These are phyloP conservation scores for Ariopsis seemanni DNA, from an alignment of 2,113 vertebrate genomes.

Conservation along the genomic window DNA sequence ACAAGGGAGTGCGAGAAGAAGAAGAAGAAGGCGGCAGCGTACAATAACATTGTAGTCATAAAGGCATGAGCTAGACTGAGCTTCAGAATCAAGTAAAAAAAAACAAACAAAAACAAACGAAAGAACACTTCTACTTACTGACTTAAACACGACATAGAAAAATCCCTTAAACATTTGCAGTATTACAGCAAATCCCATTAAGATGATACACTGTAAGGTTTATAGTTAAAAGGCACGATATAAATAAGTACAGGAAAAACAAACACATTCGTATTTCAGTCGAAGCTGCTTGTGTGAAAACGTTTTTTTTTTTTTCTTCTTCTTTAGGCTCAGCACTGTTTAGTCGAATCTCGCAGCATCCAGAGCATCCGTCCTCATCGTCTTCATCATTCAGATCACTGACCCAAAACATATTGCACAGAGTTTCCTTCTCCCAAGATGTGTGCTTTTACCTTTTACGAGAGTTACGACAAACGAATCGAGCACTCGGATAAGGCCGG, in stretches of 20 bases:
- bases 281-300: conserved; percentile 66
- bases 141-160: conserved; percentile 44
- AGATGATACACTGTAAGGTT: conserved; percentile 62
- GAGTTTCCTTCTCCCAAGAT: background rate
- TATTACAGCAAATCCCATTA: conserved; percentile 65
- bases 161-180: conserved; percentile 54
- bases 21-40: background rate
- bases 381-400: background rate
- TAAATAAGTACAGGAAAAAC: conserved; percentile 65
- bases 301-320: conserved; percentile 11
- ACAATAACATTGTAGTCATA: background rate
- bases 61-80: background rate
- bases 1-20: background rate
- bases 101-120: background rate
- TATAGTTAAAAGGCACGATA: conserved; percentile 72
- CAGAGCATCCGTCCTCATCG: background rate
- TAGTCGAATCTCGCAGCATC: conserved; percentile 59
- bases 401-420: conserved; percentile 13
- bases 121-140: background rate
- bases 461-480: background rate
- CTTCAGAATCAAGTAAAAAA: background rate
- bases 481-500: background rate
- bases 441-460: background rate
- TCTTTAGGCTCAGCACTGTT: conserved; percentile 72
- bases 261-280: conserved; percentile 71